Base-by-base conservation (phyloP, 2,113 vertebrate species). In the Sylvicapra grimmia region DNA sequence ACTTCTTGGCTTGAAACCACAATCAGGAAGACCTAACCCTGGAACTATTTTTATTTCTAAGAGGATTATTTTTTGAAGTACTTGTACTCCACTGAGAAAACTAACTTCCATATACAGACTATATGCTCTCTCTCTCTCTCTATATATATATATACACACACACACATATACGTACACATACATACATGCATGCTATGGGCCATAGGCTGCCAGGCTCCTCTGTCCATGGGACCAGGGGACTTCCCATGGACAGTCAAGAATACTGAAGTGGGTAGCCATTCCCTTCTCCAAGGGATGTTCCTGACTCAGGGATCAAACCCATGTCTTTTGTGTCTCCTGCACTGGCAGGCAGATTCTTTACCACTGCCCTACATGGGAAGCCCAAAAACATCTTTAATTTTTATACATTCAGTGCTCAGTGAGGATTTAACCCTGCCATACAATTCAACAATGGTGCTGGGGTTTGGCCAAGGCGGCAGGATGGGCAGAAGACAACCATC, bases 51-150 rank as follows among this genome's bases (percentile, higher is more conserved):
- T 56, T 65, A 61, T 83, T 85, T 36, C 89, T 84, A 51, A 85
- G 16, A 96, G 53, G 29, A 53, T 61, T 79, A 29, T 65, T 75
- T 97, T 86, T 80, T 77, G n/a, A 86, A 93, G 80, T 2, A 36
- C 23, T 68, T 86, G 18, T 83, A 63, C 8, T 95, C 33, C n/a
- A 68, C 44, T 63, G 54, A 82, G 53, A 96, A 82, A 93, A 83
- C 65, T 23, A 95, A 79, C 47, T 86, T 63, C 63, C 5, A 14
- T 19, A 84, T 92, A 61, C 2, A 79, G 72, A 83, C 16, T 65
- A 65, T 65, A 65, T 33, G 61, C 14, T 44, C 40, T 44, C 40
- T 44, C 40, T 44, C 40, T 44, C 40, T 44, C 40, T 44, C 40
- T 33, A 16, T 15, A 63, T 27, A 59, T 27, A 59, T 27, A 59